Conservation (phyloP, 2,888 invertebrate genomes). For the Galerucella nymphaeae region DNA sequence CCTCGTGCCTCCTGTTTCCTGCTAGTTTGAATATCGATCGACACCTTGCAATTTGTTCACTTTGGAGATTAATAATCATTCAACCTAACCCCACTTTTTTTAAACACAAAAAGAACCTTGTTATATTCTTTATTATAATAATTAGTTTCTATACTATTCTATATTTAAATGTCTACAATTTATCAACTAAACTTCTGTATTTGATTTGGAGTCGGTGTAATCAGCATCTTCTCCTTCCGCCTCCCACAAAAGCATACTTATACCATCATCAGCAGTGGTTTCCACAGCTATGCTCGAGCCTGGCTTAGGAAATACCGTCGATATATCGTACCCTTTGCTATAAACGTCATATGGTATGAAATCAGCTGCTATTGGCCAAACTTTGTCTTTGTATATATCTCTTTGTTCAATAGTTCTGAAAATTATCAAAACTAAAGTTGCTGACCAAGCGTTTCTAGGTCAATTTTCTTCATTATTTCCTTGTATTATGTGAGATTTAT, state of each 20-base stretch:
- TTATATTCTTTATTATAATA: too few species aligned
- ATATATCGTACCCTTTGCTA: neutral
- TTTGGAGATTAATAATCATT: neutral
- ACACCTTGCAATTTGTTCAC: neutral
- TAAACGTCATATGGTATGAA: slow-evolving; percentile 16
- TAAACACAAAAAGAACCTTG: too few species aligned
- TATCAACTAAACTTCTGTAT: too few species aligned
- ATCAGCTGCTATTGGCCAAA: slow-evolving; percentile 20
- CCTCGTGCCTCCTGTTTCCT: slow-evolving; percentile 28
- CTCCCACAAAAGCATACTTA: slow-evolving; percentile 1
- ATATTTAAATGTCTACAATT: too few species aligned
- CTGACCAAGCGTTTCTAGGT: too few species aligned
- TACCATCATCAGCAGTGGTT: neutral
- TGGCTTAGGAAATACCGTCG: slow-evolving; percentile 3
- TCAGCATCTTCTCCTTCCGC: neutral
- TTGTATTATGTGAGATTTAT: neutral
- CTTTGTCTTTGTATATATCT: slow-evolving; percentile 23
- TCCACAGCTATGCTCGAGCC: neutral
- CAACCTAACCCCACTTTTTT: too few species aligned
- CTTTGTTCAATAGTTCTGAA: neutral
- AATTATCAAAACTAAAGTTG: neutral
- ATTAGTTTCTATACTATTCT: too few species aligned
- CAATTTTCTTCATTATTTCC: too few species aligned
- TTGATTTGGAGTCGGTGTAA: too few species aligned
- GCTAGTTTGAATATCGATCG: slow-evolving; percentile 4